Evolutionary conservation across 1,140 invertebrate species (phyloP).

Genomic region (Heliconius hermathena): DNA sequence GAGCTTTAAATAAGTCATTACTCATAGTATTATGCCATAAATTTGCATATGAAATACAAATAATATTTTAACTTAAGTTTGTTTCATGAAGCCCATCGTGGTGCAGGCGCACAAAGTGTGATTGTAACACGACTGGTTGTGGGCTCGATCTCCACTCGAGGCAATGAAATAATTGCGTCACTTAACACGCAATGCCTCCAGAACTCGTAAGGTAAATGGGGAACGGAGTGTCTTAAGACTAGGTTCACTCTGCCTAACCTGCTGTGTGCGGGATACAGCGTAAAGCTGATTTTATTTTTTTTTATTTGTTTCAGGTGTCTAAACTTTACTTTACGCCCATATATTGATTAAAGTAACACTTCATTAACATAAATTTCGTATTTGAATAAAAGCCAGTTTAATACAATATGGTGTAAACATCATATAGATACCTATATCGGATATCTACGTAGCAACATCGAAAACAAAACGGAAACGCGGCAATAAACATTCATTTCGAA

Average conservation of each 20-base stretch:
- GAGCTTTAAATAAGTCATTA: slow-evolving; percentile 32
- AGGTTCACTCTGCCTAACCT: too few species aligned
- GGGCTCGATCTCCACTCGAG: too few species aligned
- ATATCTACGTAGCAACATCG: slow-evolving; percentile 46
- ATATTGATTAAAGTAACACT: background rate
- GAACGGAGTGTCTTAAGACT: too few species aligned
- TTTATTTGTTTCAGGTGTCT: background rate
- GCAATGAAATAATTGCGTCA: too few species aligned
- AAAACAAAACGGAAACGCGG: slow-evolving; percentile 74
- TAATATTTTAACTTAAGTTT: background rate
- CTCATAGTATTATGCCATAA: slow-evolving; percentile 20
- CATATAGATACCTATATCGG: background rate
- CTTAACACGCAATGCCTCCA: too few species aligned
- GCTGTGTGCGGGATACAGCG: too few species aligned
- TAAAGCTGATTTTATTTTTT: too few species aligned
- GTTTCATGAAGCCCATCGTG: too few species aligned
- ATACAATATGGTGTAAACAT: slow-evolving; percentile 34
- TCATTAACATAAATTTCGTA: slow-evolving; percentile 3
- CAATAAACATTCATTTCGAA: slow-evolving; percentile 80
- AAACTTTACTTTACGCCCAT: background rate
- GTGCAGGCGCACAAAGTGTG: too few species aligned
- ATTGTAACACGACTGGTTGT: too few species aligned
- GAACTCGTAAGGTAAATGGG: too few species aligned
- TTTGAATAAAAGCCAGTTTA: slow-evolving; percentile 11
- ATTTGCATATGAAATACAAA: slow-evolving; percentile 1